Evolutionary conservation across 2,797 vertebrate genomes (phyloP).

Genomic region (Mallotus villosus): DNA sequence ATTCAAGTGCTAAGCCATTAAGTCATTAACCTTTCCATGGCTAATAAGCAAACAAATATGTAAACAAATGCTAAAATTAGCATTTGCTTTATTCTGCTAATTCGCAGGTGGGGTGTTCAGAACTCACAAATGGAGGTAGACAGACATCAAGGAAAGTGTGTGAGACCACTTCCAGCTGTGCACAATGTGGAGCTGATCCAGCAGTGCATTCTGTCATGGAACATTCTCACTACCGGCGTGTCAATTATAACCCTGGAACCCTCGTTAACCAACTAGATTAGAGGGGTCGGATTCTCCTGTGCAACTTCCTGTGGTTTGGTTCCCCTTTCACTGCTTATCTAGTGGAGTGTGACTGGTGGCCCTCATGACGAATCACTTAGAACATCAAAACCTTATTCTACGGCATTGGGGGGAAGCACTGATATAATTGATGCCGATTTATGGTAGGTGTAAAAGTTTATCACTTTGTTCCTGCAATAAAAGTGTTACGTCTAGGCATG

Average conservation of each 20-base stretch:
- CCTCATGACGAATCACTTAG: background rate
- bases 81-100: constrained; percentile 22
- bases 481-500: background rate
- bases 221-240: constrained; percentile 48
- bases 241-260: background rate
- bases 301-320: background rate
- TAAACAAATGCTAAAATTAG: constrained; percentile 28
- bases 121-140: constrained; percentile 53
- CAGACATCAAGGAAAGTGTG: constrained; percentile 44
- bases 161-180: constrained; percentile 50
- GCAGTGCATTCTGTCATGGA: constrained; percentile 37
- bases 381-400: background rate
- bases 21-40: constrained; percentile 7
- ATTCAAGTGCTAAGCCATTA: constrained; percentile 7
- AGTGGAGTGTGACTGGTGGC: background rate
- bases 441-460: background rate
- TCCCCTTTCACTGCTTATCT: background rate
- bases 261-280: constrained; percentile 31
- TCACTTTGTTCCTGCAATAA: background rate
- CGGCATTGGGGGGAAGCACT: background rate
- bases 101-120: constrained; percentile 52
- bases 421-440: background rate
- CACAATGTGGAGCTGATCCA: background rate
- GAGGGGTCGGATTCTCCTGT: constrained; percentile 18
- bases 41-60: constrained; percentile 12